Percentiles rank a stretch among this genome's conserved stretches.
phyloP scores from a whole-genome alignment of 2,797 vertebrate species.

The Luscinia luscinia region DNA sequence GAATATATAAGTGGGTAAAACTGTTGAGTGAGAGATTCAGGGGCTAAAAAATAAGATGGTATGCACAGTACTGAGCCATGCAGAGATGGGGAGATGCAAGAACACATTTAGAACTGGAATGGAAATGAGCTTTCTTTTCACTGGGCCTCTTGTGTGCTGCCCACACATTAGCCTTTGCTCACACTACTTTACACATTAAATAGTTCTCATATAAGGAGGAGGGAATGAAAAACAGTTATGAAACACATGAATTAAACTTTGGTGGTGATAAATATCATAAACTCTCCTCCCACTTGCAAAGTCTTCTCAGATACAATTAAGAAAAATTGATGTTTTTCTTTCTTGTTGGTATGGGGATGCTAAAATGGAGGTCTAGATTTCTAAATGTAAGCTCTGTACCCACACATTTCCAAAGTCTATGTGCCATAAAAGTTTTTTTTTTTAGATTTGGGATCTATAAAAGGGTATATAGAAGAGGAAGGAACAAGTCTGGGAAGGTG shows the following conservation, averaged over 20 bases:
- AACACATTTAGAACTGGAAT: neutral
- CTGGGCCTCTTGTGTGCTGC: neutral
- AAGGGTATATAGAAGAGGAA: neutral
- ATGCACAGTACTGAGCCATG: neutral
- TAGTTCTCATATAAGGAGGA: neutral
- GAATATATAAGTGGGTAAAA: neutral
- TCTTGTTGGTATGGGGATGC: neutral
- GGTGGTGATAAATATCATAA: neutral
- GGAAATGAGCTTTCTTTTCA: neutral
- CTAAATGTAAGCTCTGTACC: neutral
- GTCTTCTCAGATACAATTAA: neutral
- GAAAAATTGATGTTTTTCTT: neutral
- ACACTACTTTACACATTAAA: neutral
- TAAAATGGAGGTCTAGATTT: neutral
- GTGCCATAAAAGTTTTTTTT: rapidly evolving
- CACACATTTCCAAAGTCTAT: neutral
- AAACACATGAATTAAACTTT: neutral
- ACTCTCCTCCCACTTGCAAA: neutral
- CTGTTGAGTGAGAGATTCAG: rapidly evolving
- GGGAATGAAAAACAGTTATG: neutral
- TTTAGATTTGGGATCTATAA: neutral
- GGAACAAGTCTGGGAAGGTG: neutral
- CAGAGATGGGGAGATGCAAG: neutral
- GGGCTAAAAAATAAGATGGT: neutral
- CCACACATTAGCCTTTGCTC: neutral